Base-by-base conservation (phyloP, 2,888 invertebrate genomes). In the Cremastobaeus sp. region DNA sequence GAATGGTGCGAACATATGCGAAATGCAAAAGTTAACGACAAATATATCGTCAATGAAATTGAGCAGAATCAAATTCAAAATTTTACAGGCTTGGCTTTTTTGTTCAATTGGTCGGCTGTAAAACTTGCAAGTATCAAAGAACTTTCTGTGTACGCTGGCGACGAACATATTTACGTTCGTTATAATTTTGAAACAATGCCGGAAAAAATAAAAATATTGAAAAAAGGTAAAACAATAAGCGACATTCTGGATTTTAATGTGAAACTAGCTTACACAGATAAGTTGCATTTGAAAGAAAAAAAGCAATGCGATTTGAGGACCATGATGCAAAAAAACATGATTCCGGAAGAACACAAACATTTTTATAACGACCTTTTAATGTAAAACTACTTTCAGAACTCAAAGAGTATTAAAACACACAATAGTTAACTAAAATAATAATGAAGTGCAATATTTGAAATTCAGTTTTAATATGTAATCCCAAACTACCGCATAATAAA, bases 1-100 rank as follows among this genome's bases (percentile, higher is more conserved):
- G 41, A 71, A 37, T 71, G 57, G 64, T 72, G 72, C 48, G 11
- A 52, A n/a, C 8, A 50, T 21, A 66, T 72, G 32, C 3, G 17
- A 32, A 39, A 39, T 21, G 59, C 65, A 2, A 72, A 72, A 60
- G 47, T 66, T 5, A 45, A 32, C 8, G 30, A 45, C 1, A 37
- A 59, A 12, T 39, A 25, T n/a, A 35, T n/a, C 25, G 21, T 34
- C 3, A 1, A 21, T 2, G 35, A 52, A 35, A 14, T 35, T 8
- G 9, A 15, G 3, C 50, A 52, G n/a, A 9, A 20, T 2, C 35
- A 35, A 14, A 52, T 52, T 14, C n/a, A 1, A 9, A 4, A 52
- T 34, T 50, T 50, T 15, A 25, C 1, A 12, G 3, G 2, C 5
- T 11, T 21, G 4, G 3, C 14, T 4, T 3, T 2, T 5, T 14